phyloP scores from a whole-genome alignment of 2,113 vertebrate species.

The Sapajus apella region DNA sequence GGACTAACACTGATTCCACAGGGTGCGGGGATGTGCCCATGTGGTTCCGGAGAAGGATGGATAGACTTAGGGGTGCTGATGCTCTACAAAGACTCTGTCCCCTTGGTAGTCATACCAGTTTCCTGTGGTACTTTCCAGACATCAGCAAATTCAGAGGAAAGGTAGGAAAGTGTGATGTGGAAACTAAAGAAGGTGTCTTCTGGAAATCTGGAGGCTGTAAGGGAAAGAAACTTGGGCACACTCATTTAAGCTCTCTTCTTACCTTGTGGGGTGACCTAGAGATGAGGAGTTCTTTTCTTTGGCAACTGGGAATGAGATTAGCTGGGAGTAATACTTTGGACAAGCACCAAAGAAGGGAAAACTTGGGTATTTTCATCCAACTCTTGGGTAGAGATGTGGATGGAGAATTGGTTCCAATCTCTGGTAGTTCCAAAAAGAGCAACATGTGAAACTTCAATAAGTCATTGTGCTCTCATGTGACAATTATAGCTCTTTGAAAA shows the following conservation, averaged over 20 bases:
- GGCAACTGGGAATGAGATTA: slow-evolving; percentile 34
- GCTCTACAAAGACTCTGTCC: neutral
- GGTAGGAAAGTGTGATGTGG: neutral
- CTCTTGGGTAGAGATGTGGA: neutral
- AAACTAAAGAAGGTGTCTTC: neutral
- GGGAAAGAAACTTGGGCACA: neutral
- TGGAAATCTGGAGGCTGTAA: neutral
- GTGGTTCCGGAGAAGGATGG: neutral
- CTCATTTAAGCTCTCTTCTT: neutral
- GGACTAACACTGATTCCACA: neutral
- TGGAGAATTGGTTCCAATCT: slow-evolving; percentile 34
- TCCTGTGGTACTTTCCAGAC: neutral
- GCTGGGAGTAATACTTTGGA: slow-evolving; percentile 39
- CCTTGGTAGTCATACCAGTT: neutral
- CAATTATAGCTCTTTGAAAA: slow-evolving; percentile 38
- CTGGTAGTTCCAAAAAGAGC: neutral
- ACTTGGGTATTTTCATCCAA: slow-evolving; percentile 70
- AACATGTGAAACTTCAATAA: slow-evolving; percentile 58
- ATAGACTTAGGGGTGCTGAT: neutral
- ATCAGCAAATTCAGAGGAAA: neutral
- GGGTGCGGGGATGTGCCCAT: neutral
- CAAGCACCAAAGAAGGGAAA: slow-evolving; percentile 17
- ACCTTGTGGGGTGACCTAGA: neutral
- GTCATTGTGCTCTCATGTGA: slow-evolving; percentile 29
- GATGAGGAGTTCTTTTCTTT: slow-evolving; percentile 62